Evolutionary conservation across 2,888 invertebrate species (phyloP), one percentile per base, ranked within the genome.

Genomic region (Athalia rosae): DNA sequence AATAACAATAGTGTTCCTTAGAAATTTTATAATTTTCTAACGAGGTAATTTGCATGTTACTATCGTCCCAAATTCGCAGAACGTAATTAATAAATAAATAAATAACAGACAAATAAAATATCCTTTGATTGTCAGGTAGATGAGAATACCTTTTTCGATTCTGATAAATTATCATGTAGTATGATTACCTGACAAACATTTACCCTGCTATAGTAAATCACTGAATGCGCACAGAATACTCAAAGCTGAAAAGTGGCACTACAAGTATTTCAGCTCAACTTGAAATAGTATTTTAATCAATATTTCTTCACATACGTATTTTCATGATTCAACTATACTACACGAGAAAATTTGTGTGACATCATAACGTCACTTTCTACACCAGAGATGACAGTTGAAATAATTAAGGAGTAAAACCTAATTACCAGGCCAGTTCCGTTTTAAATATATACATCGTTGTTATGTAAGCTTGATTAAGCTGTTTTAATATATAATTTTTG

Each of bases 81-180:
- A 45, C n/a, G 45, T 48, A 48, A 45, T 50, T 48, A 66, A 45
- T 66, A 15, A 66, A 66, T 66, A 66, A 66, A 66, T 66, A 66
- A 66, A 66, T 66, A 59, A 11, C n/a, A 53, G n/a, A 69, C 8
- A 8, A n/a, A 56, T 56, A 41, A 53, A 53, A 28, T 2, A 15
- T 67, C 6, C n/a, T 53, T 28, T n/a, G n/a, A 53, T 69, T 53
- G 4, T 11, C 28, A 56, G 66, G 66, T 48, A 15, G 15, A 66
- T 9, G 64, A 64, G 15, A 47, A 66, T 15, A 28, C 48, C 13
- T 50, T 48, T 66, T 28, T 13, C 0, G 15, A 66, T 48, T 13
- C 6, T 53, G 9, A 53, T 9, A 53, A 7, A 53, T 53, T 53
- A 53, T 11, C 7, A 53, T 53, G 53, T 53, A 53, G 2, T 11